Evolutionary conservation across 2,888 invertebrate species (phyloP).

Genomic region (Athripsodes cinereus): DNA sequence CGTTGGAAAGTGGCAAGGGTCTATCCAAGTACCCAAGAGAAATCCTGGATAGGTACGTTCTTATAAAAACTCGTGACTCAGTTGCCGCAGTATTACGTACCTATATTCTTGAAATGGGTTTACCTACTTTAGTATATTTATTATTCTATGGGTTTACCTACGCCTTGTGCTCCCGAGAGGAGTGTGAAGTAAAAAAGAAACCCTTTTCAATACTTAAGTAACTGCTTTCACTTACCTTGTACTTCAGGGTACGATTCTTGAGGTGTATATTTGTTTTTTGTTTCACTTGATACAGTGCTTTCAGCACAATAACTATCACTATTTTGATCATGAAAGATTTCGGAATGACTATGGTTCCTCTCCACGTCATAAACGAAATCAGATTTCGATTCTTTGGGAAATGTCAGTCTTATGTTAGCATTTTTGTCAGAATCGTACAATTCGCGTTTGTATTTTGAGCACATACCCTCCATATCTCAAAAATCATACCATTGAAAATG

Average conservation of each 20-base stretch:
- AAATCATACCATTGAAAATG: too few relatives aligned
- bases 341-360: constrained; percentile 15
- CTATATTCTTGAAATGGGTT: too few relatives aligned
- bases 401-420: constrained; percentile 12
- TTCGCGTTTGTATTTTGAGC: constrained; percentile 10
- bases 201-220: too few relatives aligned
- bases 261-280: constrained; percentile 14
- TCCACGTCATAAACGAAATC: constrained; percentile 11
- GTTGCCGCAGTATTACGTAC: too few relatives aligned
- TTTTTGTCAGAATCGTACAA: background rate
- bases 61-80: too few relatives aligned
- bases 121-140: too few relatives aligned
- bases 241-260: background rate
- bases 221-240: constrained; percentile 1
- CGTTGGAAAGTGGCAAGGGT: too few relatives aligned
- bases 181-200: too few relatives aligned
- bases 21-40: too few relatives aligned
- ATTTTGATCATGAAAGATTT: constrained; percentile 8
- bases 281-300: constrained; percentile 9
- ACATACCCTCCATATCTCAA: constrained; percentile 12
- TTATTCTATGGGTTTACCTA: too few relatives aligned
- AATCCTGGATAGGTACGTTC: too few relatives aligned
- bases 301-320: background rate
- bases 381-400: constrained; percentile 12
- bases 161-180: too few relatives aligned